Base-by-base conservation (phyloP, 2,888 invertebrate species). In the Arge pagana region DNA sequence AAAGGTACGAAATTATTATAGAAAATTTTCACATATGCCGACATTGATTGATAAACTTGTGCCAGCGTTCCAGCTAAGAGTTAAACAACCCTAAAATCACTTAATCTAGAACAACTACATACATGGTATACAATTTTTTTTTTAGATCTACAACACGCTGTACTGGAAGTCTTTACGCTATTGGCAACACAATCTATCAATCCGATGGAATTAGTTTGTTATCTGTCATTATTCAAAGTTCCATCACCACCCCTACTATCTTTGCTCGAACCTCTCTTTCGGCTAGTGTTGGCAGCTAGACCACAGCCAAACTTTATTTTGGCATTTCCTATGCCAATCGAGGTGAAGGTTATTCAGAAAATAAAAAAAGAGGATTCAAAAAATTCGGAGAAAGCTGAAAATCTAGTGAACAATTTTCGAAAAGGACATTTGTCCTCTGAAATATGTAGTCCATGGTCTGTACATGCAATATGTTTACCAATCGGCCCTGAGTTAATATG, bases 111-210 rank as follows among this genome's bases (percentile, higher is more conserved):
- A 21, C 19, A n/a, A n/a, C 13, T 41, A 39, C 40, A 21, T 11
- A 5, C 15, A 18, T 3, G 18, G 4, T 49, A 21, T 33, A 18
- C 21, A 35, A 39, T 33, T 41, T 36, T 8, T 23, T 26, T 28
- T 4, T 41, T 36, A 86, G 88, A 87, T 53, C 74, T 88, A 11
- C 88, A 87, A 60, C 80, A 82, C 61, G 83, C 85, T 40, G 79
- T 86, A 45, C 71, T 88, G 33, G 85, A 87, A 68, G 79, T 89
- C 41, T 80, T 88, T 31, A 78, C 78, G 2, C 61, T 81, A 50
- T 67, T 85, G 58, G 83, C 82, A 1, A 77, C 79, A 7, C 80
- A 81, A 59, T 79, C 81, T 53, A 78, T 85, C 51, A 78, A 78
- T 41, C 72, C 83, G 1, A 61, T 73, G 5, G 85, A 84, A 64